Percentiles rank a stretch among this genome's conserved stretches.
These are phyloP conservation scores for Fopius arisanus DNA, from an alignment of 1,140 invertebrate genomes.

Conservation along the genomic window DNA sequence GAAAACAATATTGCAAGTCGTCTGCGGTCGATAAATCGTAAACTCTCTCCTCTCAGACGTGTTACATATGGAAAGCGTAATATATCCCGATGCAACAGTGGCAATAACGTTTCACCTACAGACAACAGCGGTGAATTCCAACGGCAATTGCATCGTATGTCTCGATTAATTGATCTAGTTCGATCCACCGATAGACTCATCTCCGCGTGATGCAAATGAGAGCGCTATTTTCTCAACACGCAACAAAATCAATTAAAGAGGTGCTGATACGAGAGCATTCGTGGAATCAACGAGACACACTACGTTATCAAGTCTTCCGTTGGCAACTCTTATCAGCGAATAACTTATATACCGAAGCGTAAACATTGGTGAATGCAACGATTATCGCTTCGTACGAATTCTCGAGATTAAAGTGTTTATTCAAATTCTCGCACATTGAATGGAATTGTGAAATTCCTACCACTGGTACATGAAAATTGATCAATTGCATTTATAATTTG, in stretches of 20 bases:
- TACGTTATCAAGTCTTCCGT: constrained; percentile 41
- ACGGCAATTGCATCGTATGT: too few species aligned
- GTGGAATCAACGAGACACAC: constrained; percentile 30
- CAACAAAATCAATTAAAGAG: constrained; percentile 1
- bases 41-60: background rate
- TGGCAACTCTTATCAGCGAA: constrained; percentile 48
- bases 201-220: background rate
- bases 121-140: too few species aligned
- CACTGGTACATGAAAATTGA: too few species aligned
- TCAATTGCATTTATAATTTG: too few species aligned
- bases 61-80: background rate
- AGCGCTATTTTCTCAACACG: background rate
- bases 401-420: background rate
- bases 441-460: background rate
- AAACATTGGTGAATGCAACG: constrained; percentile 37
- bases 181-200: too few species aligned
- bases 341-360: constrained; percentile 36
- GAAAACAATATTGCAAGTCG: background rate
- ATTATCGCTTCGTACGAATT: constrained; percentile 4
- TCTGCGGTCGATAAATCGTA: background rate
- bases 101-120: too few species aligned
- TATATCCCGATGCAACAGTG: background rate
- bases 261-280: constrained; percentile 10
- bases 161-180: too few species aligned
- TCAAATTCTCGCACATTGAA: background rate